phyloP scores from a whole-genome alignment of 2,888 invertebrate genomes.

The Leptopilina syphax region DNA sequence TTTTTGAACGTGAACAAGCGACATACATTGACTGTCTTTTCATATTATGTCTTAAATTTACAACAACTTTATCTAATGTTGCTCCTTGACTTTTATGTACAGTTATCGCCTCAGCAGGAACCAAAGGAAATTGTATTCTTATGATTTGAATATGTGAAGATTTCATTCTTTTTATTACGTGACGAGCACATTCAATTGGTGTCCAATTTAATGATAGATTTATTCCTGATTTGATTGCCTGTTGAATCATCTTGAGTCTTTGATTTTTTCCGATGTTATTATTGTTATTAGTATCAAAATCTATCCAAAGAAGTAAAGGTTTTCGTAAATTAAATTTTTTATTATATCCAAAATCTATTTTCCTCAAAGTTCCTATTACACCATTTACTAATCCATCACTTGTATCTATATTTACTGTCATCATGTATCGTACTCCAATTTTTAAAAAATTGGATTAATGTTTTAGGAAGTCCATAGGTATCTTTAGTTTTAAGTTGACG shows the following conservation, averaged over 20 bases:
- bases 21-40: slow-evolving; percentile 47
- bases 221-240: no score
- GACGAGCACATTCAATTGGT: slow-evolving; percentile 33
- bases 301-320: neutral
- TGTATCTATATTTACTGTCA: slow-evolving; percentile 44
- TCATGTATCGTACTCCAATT: slow-evolving; percentile 46
- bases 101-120: no score
- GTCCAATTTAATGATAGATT: slow-evolving; percentile 27
- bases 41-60: slow-evolving; percentile 44
- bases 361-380: slow-evolving; percentile 31
- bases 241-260: no score
- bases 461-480: slow-evolving; percentile 38
- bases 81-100: neutral
- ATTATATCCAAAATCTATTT: slow-evolving; percentile 43
- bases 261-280: no score
- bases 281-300: neutral
- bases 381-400: slow-evolving; percentile 40
- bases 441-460: slow-evolving; percentile 40
- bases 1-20: slow-evolving; percentile 45
- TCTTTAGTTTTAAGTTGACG: slow-evolving; percentile 31
- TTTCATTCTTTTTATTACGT: slow-evolving; percentile 41
- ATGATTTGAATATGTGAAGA: slow-evolving; percentile 31
- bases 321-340: slow-evolving; percentile 20
- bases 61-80: slow-evolving; percentile 45
- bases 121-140: no score